Evolutionary conservation across 2,797 vertebrate genomes (phyloP).

Genomic region (Gorsachius magnificus): DNA sequence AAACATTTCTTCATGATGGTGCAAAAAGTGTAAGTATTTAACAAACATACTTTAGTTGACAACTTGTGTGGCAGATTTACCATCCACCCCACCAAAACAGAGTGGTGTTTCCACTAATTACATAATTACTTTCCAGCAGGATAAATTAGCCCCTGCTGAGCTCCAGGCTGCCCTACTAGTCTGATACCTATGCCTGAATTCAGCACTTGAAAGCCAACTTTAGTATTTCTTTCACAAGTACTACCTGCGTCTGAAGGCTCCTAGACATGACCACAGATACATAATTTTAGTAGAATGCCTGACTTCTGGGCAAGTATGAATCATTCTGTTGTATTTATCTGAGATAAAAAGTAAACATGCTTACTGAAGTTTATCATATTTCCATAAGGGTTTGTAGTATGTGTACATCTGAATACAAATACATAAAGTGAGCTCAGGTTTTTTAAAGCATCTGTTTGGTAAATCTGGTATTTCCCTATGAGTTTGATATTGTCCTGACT

Average conservation of each 20-base stretch:
- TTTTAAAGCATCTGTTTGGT: neutral
- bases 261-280: neutral
- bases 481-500: neutral
- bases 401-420: neutral
- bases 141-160: constrained; percentile 17
- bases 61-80: neutral
- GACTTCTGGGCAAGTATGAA: constrained; percentile 20
- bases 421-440: neutral
- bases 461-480: neutral
- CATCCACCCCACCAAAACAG: neutral
- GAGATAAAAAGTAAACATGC: neutral
- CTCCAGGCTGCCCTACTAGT: neutral
- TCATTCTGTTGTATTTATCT: neutral
- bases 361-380: neutral
- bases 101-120: constrained; percentile 29
- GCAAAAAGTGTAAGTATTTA: neutral
- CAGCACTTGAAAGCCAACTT: neutral
- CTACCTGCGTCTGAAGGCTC: neutral
- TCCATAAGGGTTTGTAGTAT: neutral
- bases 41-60: neutral
- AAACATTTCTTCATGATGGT: neutral
- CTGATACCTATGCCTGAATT: neutral
- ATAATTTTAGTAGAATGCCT: neutral
- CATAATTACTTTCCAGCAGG: constrained; percentile 2
- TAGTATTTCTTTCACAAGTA: neutral